These are phyloP conservation scores for Aplodontia rufa DNA, from an alignment of 2,113 vertebrate species.

Conservation along the genomic window DNA sequence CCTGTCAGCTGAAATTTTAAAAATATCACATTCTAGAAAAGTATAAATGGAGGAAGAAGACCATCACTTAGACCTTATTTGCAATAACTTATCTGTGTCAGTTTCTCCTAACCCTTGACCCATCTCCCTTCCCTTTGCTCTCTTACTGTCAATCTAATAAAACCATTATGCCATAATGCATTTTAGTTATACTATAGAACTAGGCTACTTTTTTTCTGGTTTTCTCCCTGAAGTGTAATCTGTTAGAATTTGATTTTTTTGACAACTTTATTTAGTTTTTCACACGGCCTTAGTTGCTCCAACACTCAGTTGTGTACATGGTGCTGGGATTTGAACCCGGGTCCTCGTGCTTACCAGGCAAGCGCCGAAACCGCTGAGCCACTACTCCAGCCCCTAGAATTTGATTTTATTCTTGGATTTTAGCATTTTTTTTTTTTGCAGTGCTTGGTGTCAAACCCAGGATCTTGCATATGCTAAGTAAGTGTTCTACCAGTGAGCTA, in stretches of 20 bases:
- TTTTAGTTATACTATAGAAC: background rate
- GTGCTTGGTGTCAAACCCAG: background rate
- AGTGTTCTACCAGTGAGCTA: background rate
- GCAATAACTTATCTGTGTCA: background rate
- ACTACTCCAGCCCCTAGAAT: no score
- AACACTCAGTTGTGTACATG: no score
- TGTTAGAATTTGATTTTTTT: background rate
- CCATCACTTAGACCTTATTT: background rate
- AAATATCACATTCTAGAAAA: background rate
- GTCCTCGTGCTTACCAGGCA: no score
- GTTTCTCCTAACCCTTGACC: background rate
- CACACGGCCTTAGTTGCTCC: no score
- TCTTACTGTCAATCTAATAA: background rate
- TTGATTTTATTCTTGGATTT: background rate
- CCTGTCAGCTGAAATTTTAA: background rate
- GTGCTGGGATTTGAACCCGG: no score
- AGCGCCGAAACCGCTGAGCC: no score
- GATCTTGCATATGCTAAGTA: background rate
- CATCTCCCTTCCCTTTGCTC: background rate
- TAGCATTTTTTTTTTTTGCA: background rate
- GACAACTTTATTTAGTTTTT: no score
- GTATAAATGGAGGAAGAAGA: background rate
- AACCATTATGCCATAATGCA: background rate
- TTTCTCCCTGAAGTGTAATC: background rate
- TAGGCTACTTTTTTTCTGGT: slow-evolving; percentile 1